Conservation (phyloP, 1,140 invertebrate genomes). For the Drosophila sucinea region DNA sequence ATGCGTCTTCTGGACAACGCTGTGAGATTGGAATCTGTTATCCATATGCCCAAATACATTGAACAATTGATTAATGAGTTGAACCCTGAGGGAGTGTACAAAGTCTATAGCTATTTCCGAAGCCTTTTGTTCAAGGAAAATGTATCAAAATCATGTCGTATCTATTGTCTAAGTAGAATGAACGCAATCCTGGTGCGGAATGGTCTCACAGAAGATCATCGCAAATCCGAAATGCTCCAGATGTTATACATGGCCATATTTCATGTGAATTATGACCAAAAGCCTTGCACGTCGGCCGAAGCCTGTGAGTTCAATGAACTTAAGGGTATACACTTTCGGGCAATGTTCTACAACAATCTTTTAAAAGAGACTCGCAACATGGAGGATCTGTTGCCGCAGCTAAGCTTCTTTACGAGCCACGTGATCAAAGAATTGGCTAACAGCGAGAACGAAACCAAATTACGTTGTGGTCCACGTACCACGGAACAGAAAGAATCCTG, state of each 20-base stretch:
- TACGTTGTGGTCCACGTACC: background rate
- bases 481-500: slow-evolving; percentile 27
- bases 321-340: slow-evolving; percentile 40
- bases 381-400: slow-evolving; percentile 5
- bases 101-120: slow-evolving; percentile 42
- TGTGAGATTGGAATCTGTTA: slow-evolving; percentile 30
- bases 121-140: background rate
- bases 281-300: slow-evolving; percentile 6
- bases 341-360: slow-evolving; percentile 41
- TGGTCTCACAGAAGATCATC: slow-evolving; percentile 20
- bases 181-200: slow-evolving; percentile 35
- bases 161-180: slow-evolving; percentile 51
- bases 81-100: background rate
- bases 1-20: slow-evolving; percentile 21
- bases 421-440: slow-evolving; percentile 9
- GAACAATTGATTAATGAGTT: slow-evolving; percentile 29
- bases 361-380: no score
- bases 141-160: background rate
- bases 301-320: slow-evolving; percentile 49
- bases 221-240: slow-evolving; percentile 10
- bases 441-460: background rate
- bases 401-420: slow-evolving; percentile 27
- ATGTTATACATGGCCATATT: slow-evolving; percentile 31
- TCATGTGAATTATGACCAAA: slow-evolving; percentile 25
- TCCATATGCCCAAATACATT: slow-evolving; percentile 5